A percentile compares a stretch with the other conserved stretches of the same genome.
Evolutionary conservation across 2,797 vertebrate species (phyloP).

Genomic region (Melanotaenia trifasciata): DNA sequence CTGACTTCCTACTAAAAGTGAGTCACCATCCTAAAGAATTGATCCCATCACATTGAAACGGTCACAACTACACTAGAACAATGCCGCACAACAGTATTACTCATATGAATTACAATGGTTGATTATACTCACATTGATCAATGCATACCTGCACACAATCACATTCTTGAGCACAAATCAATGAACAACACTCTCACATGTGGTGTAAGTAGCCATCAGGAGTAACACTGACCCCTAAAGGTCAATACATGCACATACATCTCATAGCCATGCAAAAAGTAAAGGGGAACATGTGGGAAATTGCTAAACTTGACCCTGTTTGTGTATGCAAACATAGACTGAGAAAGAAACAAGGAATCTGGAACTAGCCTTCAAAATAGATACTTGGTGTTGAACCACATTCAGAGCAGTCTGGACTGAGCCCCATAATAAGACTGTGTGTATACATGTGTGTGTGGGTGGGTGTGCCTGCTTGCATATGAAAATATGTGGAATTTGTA

Average conservation of each 20-base stretch:
- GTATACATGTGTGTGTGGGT: slow-evolving; percentile 45
- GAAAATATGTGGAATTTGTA: slow-evolving; percentile 43
- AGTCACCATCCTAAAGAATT: not conserved
- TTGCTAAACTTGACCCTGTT: slow-evolving; percentile 39
- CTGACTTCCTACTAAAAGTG: slow-evolving; percentile 4
- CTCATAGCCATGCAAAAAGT: not conserved
- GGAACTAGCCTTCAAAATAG: slow-evolving; percentile 82
- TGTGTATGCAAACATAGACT: slow-evolving; percentile 6
- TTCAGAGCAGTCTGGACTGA: slow-evolving; percentile 74
- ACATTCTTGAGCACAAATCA: slow-evolving; percentile 37
- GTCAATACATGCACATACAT: slow-evolving; percentile 45
- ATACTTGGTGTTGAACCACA: slow-evolving; percentile 76
- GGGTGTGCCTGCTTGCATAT: slow-evolving; percentile 37
- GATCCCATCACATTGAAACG: slow-evolving; percentile 2
- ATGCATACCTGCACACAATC: slow-evolving; percentile 41
- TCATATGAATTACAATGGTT: not conserved
- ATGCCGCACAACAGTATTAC: not conserved
- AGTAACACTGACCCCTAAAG: slow-evolving; percentile 83
- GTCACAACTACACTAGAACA: not conserved
- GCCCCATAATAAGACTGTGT: slow-evolving; percentile 76
- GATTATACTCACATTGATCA: slow-evolving; percentile 19
- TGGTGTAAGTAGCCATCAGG: slow-evolving; percentile 30
- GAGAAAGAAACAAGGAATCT: slow-evolving; percentile 58
- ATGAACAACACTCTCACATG: not conserved
- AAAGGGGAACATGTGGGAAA: not conserved